Evolutionary conservation across 2,797 vertebrate species (phyloP), one percentile per base, ranked within the genome.

Genomic region (Atherinosoma microstoma): DNA sequence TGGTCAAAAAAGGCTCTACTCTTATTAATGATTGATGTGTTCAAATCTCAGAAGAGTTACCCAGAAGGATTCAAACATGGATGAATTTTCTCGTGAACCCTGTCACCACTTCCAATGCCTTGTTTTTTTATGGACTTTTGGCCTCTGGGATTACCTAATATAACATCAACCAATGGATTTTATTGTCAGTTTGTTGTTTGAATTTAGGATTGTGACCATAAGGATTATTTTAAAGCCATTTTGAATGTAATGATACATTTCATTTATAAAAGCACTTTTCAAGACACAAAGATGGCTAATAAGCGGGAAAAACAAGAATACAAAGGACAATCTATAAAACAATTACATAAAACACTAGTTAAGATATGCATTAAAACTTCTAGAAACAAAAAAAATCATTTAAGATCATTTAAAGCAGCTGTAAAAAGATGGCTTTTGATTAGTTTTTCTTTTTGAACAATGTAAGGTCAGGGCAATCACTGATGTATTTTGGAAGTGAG

Each of bases 1-100:
- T 70, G 70, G 56, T 69, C 68, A 36, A 32, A 53, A 53, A 38
- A 74, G 82, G 53, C 83, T 45, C 29, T 58, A 45, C 74, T 75
- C 73, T 61, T 66, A 59, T 89, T 73, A 87, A 85, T 90, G 91
- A 93, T 81, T 84, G 78, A 92, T 85, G 81, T 69, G 70, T 81
- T 66, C 64, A 77, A 80, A 88, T 82, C 74, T 87, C 64, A 7
- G 80, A 64, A 76, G 87, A 83, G 81, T 53, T 78, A 61, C 75
- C 63, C 68, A 80, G 76, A 88, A 86, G 89, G 75, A 80, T 73
- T 66, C 68, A 58, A 67, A 64, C 67, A 47, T 51, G 66, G 82
- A 75, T 83, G 82, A 80, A 64, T 82, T 78, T 80, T 71, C 89
- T 90, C 80, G 70, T 76, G 69, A 85, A 76, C 60, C 68, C 88